phyloP scores from a whole-genome alignment of 2,797 vertebrate genomes.

The Lutjanus argentimaculatus region DNA sequence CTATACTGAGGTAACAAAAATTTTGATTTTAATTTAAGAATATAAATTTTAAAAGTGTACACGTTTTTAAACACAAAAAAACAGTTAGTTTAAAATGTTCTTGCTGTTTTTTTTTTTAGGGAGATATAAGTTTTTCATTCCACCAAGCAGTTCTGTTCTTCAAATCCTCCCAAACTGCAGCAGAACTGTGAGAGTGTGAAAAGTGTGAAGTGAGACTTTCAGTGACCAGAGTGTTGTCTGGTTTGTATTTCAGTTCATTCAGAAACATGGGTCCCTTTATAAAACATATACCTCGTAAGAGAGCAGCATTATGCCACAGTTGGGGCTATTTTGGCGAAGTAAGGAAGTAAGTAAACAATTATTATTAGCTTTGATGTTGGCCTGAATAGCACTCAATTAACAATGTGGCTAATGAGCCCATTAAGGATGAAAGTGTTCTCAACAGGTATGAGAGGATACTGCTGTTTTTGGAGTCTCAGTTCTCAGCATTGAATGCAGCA shows the following conservation, averaged over 20 bases:
- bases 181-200: slow-evolving; percentile 8
- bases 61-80: neutral
- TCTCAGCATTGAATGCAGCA: slow-evolving; percentile 82
- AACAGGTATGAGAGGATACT: slow-evolving; percentile 89
- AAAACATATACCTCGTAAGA: slow-evolving; percentile 65
- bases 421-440: slow-evolving; percentile 90
- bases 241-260: slow-evolving; percentile 41
- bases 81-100: neutral
- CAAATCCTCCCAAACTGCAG: slow-evolving; percentile 4
- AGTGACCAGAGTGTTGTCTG: slow-evolving; percentile 23
- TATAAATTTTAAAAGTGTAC: neutral
- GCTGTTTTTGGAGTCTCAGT: slow-evolving; percentile 84
- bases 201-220: slow-evolving; percentile 47
- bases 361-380: slow-evolving; percentile 88
- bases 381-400: slow-evolving; percentile 89
- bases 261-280: slow-evolving; percentile 65
- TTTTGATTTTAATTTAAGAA: neutral
- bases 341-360: slow-evolving; percentile 84
- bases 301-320: slow-evolving; percentile 73
- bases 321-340: slow-evolving; percentile 77
- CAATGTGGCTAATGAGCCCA: slow-evolving; percentile 90
- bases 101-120: neutral
- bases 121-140: neutral
- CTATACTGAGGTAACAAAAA: neutral
- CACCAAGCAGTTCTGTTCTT: slow-evolving; percentile 8